Evolutionary conservation across 2,797 vertebrate genomes (phyloP).

Genomic region (Euphonia xanthogaster): DNA sequence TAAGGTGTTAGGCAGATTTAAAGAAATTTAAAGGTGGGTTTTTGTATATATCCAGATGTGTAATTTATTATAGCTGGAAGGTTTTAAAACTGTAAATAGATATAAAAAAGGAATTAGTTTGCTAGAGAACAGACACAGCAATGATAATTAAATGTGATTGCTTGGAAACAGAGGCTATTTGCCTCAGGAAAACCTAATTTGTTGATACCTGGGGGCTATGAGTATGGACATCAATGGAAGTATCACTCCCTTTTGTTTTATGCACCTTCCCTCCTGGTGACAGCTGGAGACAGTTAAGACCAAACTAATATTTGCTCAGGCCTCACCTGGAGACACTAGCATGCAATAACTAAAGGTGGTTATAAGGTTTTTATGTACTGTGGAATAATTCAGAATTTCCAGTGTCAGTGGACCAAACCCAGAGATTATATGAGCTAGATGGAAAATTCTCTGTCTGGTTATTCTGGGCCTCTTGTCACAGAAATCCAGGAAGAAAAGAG

Average conservation of each 20-base stretch:
- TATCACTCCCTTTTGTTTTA: not conserved
- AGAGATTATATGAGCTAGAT: not conserved
- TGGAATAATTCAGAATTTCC: not conserved
- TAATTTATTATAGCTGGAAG: not conserved
- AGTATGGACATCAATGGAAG: not conserved
- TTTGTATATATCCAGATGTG: not conserved
- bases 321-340: not conserved
- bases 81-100: not conserved
- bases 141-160: not conserved
- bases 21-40: not conserved
- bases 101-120: not conserved
- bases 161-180: not conserved
- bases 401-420: not conserved
- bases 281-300: not conserved
- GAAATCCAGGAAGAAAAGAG: not conserved
- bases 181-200: not conserved
- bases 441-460: not conserved
- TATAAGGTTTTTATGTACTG: not conserved
- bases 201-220: not conserved
- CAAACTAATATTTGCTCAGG: not conserved
- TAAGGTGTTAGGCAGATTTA: not conserved
- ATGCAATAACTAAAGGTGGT: not conserved
- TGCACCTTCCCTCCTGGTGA: not conserved
- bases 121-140: not conserved
- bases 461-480: not conserved